phyloP scores from a whole-genome alignment of 2,113 vertebrate genomes.

The Brachyhypopomus occidentalis region DNA sequence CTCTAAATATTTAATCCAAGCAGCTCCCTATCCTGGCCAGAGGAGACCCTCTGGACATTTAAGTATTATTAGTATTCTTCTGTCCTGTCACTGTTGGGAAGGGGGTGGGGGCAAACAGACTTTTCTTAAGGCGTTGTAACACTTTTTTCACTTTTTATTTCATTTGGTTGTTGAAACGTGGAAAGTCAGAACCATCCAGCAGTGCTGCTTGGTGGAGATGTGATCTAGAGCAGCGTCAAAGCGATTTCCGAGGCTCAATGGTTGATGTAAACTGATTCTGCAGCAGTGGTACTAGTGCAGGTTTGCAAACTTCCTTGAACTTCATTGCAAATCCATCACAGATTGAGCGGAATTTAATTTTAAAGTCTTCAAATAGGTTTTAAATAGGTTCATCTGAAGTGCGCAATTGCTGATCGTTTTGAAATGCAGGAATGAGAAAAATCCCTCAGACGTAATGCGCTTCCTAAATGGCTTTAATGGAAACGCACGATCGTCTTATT shows the following conservation, averaged over 20 bases:
- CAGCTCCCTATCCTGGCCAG: slow-evolving; percentile 21
- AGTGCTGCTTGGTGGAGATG: slow-evolving; percentile 2
- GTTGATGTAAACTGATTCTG: slow-evolving; percentile 1
- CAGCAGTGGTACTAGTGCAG: background rate
- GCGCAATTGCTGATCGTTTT: slow-evolving; percentile 11
- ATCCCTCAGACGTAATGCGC: slow-evolving; percentile 21
- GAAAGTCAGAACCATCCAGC: slow-evolving; percentile 1
- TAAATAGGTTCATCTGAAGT: slow-evolving; percentile 18
- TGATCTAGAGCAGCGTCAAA: background rate
- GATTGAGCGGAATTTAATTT: background rate
- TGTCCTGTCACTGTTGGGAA: background rate
- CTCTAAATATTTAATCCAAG: slow-evolving; percentile 44
- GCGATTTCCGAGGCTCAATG: background rate
- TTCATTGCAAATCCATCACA: background rate
- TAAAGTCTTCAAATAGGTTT: slow-evolving; percentile 5
- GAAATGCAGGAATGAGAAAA: background rate
- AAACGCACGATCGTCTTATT: slow-evolving; percentile 40
- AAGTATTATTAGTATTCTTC: slow-evolving; percentile 36
- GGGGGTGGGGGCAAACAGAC: no score
- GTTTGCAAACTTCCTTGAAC: background rate
- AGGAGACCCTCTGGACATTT: slow-evolving; percentile 33
- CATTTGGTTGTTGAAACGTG: background rate
- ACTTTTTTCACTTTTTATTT: slow-evolving; percentile 32
- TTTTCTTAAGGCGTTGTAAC: slow-evolving; percentile 9
- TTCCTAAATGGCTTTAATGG: slow-evolving; percentile 39